Evolutionary conservation across 2,888 invertebrate genomes (phyloP).

Genomic region (Acronicta leporina): DNA sequence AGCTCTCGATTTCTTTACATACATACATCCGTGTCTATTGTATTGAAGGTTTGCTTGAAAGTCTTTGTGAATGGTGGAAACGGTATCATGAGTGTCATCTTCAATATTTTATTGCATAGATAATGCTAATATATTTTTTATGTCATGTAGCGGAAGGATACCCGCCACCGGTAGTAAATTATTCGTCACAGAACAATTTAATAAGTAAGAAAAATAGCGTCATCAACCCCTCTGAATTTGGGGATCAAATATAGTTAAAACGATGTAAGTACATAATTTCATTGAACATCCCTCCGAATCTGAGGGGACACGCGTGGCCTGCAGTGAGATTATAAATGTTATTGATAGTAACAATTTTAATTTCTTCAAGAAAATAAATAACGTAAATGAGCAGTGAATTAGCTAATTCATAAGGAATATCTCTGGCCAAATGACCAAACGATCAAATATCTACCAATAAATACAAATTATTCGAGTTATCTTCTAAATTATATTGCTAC

Average conservation of each 20-base stretch:
- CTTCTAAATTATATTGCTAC: background rate
- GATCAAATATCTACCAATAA: background rate
- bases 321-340: no score
- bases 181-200: background rate
- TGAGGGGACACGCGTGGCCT: no score
- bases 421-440: no score
- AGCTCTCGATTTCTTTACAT: slow-evolving; percentile 18
- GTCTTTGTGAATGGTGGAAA: slow-evolving; percentile 10
- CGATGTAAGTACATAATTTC: no score
- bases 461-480: background rate
- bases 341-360: no score
- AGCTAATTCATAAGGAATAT: no score
- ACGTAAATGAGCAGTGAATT: no score
- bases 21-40: background rate
- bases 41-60: slow-evolving; percentile 1
- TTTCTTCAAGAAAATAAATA: no score
- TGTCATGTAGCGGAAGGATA: background rate
- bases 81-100: slow-evolving; percentile 7
- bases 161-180: background rate
- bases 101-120: slow-evolving; percentile 5
- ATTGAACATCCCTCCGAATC: no score
- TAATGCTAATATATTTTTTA: slow-evolving; percentile 10
- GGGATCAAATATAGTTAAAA: no score
- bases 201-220: no score
- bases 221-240: no score